phyloP scores from a whole-genome alignment of 2,888 invertebrate species.

The Aleiodes leptofemur region DNA sequence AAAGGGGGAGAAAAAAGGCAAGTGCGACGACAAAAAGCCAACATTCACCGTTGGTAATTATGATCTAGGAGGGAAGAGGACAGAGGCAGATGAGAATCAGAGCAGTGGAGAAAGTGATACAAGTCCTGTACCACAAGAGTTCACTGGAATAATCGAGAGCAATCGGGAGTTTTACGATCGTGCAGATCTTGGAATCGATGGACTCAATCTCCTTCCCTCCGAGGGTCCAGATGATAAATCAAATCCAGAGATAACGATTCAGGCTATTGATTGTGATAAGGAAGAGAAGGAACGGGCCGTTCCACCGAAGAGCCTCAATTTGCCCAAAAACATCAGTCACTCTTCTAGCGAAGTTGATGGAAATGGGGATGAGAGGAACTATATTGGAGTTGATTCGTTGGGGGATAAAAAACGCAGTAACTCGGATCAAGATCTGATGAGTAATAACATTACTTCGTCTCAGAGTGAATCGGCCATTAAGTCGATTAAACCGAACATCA shows the following conservation, averaged over 20 bases:
- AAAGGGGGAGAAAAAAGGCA: slow-evolving; percentile 48
- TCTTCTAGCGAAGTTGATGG: slow-evolving; percentile 82
- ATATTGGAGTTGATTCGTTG: slow-evolving; percentile 52
- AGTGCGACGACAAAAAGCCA: slow-evolving; percentile 59
- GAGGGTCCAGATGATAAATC: slow-evolving; percentile 69
- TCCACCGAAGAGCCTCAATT: slow-evolving; percentile 78
- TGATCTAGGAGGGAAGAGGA: slow-evolving; percentile 76
- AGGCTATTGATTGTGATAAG: slow-evolving; percentile 54
- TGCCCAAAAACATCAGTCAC: slow-evolving; percentile 82
- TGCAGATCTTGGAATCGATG: slow-evolving; percentile 46
- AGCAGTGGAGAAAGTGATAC: slow-evolving; percentile 77
- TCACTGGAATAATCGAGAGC: slow-evolving; percentile 77
- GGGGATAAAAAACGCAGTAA: slow-evolving; percentile 77
- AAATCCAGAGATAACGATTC: slow-evolving; percentile 81
- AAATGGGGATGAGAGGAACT: slow-evolving; percentile 15
- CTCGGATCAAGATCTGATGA: slow-evolving; percentile 82
- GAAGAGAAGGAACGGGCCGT: slow-evolving; percentile 72
- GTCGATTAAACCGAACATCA: slow-evolving; percentile 78
- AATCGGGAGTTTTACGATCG: slow-evolving; percentile 53
- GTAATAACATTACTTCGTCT: slow-evolving; percentile 83
- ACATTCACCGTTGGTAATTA: slow-evolving; percentile 68
- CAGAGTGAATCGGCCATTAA: slow-evolving; percentile 88
- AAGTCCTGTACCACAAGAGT: slow-evolving; percentile 81
- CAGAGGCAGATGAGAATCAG: slow-evolving; percentile 71
- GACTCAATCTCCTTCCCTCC: slow-evolving; percentile 52